Evolutionary conservation across 2,888 invertebrate species (phyloP).

Genomic region (Agrilus biguttatus): DNA sequence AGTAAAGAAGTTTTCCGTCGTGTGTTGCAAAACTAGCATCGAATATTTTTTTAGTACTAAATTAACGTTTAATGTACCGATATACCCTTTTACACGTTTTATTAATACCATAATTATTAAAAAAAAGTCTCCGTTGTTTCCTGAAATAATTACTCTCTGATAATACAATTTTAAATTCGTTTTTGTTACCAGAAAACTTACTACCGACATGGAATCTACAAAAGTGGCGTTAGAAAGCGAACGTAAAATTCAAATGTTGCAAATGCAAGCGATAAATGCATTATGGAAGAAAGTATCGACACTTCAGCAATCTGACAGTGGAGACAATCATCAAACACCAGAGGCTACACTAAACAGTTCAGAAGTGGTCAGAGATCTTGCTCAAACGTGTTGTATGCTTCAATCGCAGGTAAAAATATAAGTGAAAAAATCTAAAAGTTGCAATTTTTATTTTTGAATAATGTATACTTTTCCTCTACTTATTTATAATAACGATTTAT

Average conservation of each 20-base stretch:
- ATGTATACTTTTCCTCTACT: neutral
- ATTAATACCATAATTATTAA: no score
- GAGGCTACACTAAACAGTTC: conserved; percentile 29
- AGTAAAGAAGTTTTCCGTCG: no score
- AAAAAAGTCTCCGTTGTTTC: neutral
- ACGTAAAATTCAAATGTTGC: conserved; percentile 69
- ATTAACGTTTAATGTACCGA: no score
- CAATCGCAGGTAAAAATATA: conserved; percentile 48
- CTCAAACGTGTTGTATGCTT: conserved; percentile 59
- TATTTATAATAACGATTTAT: neutral
- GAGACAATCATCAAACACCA: conserved; percentile 8
- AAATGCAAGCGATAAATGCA: conserved; percentile 83
- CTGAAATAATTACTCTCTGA: neutral
- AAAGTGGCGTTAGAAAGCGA: conserved; percentile 75
- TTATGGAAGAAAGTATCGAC: conserved; percentile 76
- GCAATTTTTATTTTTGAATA: neutral
- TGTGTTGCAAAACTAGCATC: no score
- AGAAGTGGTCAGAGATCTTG: conserved; percentile 56
- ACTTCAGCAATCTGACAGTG: conserved; percentile 34
- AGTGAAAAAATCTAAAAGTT: neutral
- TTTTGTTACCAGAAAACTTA: conserved; percentile 46
- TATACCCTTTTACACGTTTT: no score
- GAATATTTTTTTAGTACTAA: no score
- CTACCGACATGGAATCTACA: conserved; percentile 72
- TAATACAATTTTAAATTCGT: neutral